Evolutionary conservation across 2,797 vertebrate genomes (phyloP), one percentile per base, ranked within the genome.

Genomic region (Leptatherina wallacei): DNA sequence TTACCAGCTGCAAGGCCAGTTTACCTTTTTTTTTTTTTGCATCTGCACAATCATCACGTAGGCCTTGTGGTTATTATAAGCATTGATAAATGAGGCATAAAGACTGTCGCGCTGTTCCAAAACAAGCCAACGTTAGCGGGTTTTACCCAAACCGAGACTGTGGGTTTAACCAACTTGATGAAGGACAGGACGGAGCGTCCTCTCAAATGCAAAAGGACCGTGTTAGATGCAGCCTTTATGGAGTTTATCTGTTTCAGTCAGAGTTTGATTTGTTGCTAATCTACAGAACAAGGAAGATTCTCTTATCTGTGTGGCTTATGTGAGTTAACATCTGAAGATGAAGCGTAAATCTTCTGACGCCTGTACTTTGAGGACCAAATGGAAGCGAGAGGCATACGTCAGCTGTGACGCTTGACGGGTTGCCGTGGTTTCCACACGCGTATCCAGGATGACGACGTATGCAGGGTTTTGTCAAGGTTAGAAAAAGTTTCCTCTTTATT

Each of bases 21-120:
- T 70, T 75, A 84, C 67, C 69, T n/a, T n/a, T n/a, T n/a, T n/a
- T n/a, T n/a, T n/a, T 77, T 58, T 75, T 58, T 27, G 73, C 70
- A 79, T 78, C 65, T 73, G 78, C 54, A 59, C 65, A 36, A 10
- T 55, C 51, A 63, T 85, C 81, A 71, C 36, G 1, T 54, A 49
- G 71, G 71, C 85, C 82, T 83, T 78, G 77, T 24, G 24, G 38
- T 73, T 66, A 69, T 60, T 83, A 73, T 70, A 64, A 75, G 55
- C 35, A 29, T 38, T 75, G 73, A 72, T 81, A 81, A 71, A 76
- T 36, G 77, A 72, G 42, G 57, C 49, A 29, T 32, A n/a, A 63
- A 80, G 73, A 56, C 73, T 22, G 63, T 24, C 70, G 3, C 20
- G 1, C 49, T 66, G 73, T 81, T 81, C 66, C 75, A 54, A 74